Evolutionary conservation across 2,113 vertebrate species (phyloP).

Genomic region (Corythaixoides concolor): DNA sequence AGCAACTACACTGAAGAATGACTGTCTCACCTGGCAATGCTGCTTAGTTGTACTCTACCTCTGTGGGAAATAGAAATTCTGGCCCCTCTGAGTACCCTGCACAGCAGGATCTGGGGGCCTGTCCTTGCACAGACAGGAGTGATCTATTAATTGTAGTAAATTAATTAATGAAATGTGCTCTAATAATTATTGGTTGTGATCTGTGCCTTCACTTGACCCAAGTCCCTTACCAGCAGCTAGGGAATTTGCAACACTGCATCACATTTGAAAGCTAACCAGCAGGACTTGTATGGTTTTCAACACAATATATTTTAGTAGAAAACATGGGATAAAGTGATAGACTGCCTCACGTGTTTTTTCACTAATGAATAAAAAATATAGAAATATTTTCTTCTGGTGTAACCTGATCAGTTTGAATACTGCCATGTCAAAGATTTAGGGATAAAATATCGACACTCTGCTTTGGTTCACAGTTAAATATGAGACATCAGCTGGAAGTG

Average conservation of each 20-base stretch:
- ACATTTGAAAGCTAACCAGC: not conserved
- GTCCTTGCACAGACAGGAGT: not conserved
- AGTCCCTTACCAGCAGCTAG: not conserved
- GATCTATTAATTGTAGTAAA: not conserved
- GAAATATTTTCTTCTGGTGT: not conserved
- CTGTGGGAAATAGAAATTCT: not conserved
- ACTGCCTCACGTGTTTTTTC: not conserved
- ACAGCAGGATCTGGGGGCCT: not conserved
- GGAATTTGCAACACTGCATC: not conserved
- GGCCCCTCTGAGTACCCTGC: not conserved
- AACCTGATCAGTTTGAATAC: not conserved
- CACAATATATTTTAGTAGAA: not conserved
- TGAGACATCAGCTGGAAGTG: too few relatives aligned
- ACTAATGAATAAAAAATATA: not conserved
- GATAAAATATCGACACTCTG: not conserved
- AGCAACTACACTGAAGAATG: too few relatives aligned
- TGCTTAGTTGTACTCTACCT: not conserved
- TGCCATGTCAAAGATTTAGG: not conserved
- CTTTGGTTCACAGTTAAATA: not conserved
- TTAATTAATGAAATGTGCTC: not conserved
- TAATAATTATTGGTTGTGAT: not conserved
- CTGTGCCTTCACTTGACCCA: too few relatives aligned
- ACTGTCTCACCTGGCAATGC: not conserved
- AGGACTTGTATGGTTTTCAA: not conserved
- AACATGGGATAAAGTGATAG: not conserved